Base-by-base conservation (phyloP, 2,888 invertebrate species). In the Erebia aethiops region DNA sequence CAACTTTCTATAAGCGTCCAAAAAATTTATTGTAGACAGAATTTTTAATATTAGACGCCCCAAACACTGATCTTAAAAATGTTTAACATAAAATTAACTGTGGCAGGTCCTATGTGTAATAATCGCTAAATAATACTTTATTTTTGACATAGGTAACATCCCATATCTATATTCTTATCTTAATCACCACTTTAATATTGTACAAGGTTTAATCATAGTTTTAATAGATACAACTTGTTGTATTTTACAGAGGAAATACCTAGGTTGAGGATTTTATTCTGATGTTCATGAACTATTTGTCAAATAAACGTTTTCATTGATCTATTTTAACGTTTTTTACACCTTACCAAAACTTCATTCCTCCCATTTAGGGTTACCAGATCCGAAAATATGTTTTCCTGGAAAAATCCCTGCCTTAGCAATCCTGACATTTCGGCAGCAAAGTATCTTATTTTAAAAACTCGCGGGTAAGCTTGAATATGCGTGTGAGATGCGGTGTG, bases 251-350 rank as follows among this genome's bases (percentile, higher is more conserved):
- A 70, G 62, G 57, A 74, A 68, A 58, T 74, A 70, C 64, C 54
- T 65, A 70, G 75, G 74, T 75, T 70, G 72, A 74, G 72, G 72
- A 72, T 74, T 76, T 76, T 74, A 71, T 74, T 73, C 71, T 41
- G 86, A 87, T 88, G 87, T 89, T 85, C 85, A 87, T 77, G 72
- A 78, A 73, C 70, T 71, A 71, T 72, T 75, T 76, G 75, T 77
- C 76, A 75, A 78, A 78, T 78, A 78, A 76, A 78, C 75, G 74
- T 75, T 87, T 84, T 82, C 77, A 79, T 78, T 81, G 81, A 85
- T 90, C 87, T 87, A 71, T 68, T 56, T 46, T 57, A 16, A 26
- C 52, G 52, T 64, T 73, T 70, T 66, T 51, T 68, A 52, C 64
- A 52, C 16, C 60, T 58, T 4, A 16, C 13, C n/a, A 21, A 16